These are phyloP conservation scores for Myxocyprinus asiaticus DNA, from an alignment of 2,113 vertebrate genomes.

Conservation along the genomic window DNA sequence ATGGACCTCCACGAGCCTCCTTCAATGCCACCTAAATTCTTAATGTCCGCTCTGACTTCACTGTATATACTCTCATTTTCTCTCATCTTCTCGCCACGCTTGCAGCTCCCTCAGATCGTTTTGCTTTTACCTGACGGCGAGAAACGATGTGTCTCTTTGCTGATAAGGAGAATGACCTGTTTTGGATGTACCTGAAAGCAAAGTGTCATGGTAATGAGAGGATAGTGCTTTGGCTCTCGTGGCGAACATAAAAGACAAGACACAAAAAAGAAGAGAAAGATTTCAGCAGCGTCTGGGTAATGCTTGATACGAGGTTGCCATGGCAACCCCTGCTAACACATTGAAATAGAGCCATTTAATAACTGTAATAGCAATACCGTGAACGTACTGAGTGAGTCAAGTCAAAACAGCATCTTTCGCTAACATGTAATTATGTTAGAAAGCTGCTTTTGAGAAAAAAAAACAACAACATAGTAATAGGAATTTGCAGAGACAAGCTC, in stretches of 20 bases:
- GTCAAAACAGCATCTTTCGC: conserved; percentile 21
- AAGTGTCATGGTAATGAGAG: conserved; percentile 42
- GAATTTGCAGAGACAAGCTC: not conserved
- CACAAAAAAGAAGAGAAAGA: conserved; percentile 26
- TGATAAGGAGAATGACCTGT: conserved; percentile 37
- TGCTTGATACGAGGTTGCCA: conserved; percentile 47
- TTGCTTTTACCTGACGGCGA: conserved; percentile 3
- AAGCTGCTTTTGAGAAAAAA: not conserved
- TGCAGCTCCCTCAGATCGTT: conserved; percentile 19
- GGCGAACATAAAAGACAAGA: conserved; percentile 44
- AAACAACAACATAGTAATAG: not conserved
- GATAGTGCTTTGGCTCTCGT: conserved; percentile 36
- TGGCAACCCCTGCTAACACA: conserved; percentile 35
- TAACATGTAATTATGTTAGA: not conserved
- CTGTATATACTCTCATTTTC: conserved; percentile 33
- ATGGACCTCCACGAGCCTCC: conserved; percentile 48
- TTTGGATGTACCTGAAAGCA: conserved; percentile 31
- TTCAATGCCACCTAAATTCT: conserved; percentile 49
- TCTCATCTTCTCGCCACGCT: conserved; percentile 16
- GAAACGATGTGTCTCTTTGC: conserved; percentile 28
- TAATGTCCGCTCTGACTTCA: conserved; percentile 39
- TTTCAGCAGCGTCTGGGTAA: conserved; percentile 36
- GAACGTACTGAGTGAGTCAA: not conserved
- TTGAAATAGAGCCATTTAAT: conserved; percentile 32
- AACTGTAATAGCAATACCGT: conserved; percentile 13